Evolutionary conservation across 2,113 vertebrate genomes (phyloP), one percentile per base, ranked within the genome.

Genomic region (Triplophysa siluroides): DNA sequence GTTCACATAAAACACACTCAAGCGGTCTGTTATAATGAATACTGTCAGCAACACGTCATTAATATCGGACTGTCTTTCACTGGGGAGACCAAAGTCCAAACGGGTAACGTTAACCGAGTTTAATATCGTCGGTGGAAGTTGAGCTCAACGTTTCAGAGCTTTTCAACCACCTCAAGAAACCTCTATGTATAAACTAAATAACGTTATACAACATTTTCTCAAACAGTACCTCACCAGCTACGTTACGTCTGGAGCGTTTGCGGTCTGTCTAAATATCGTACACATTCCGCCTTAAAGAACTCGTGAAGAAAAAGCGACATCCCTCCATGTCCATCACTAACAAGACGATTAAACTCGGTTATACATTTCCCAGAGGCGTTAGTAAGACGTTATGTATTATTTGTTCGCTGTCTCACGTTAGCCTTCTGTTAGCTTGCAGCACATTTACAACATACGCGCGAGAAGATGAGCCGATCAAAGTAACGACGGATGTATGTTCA

Each of bases 21-120:
- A 56, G 18, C 18, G 7, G 18, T 9, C 54, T 9, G n/a, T n/a
- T 10, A 21, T 10, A 58, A 9, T 21, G 9, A n/a, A 58, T 21
- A 58, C 19, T 3, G 8, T 16, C 5, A 16, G 13, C 14, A 18
- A 52, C 16, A 52, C 50, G 50, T 52, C 50, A 52, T 16, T 16
- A 45, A 52, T 2, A 64, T 23, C 43, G n/a, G 2, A 9, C 4
- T n/a, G 18, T 56, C 26, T 58, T 26, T 29, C 10, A 2, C 10
- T n/a, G 19, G 33, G 14, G 69, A 73, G 71, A 73, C 33, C 58
- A 3, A 43, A 73, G 71, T 73, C 70, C 54, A 23, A 33, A 4
- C 26, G 23, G 13, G 0, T 29, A 16, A 29, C 29, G 29, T 29
- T 4, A 29, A 54, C 26, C 47, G 23, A 54, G 47, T 5, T 4